Base-by-base conservation (phyloP, 30 jellyfish, hydroid and myxozoan species). In the Hydractinia echinata region DNA sequence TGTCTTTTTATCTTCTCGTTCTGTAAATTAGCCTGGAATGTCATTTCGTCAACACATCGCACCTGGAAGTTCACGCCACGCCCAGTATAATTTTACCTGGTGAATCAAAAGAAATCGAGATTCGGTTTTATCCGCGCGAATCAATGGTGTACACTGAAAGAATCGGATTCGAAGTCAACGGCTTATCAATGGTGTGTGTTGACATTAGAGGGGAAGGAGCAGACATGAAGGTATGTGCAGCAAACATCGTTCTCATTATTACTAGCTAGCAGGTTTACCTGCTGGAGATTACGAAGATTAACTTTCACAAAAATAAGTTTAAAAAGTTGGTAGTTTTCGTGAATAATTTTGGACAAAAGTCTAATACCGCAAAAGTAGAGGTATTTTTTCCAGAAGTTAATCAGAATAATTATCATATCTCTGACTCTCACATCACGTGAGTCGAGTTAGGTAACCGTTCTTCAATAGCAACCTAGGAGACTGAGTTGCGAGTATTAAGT, bases 101-200 rank as follows among this genome's bases (percentile, higher is more conserved):
- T 15, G 91, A 79, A 53, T 51, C 81, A n/a, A 62, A 72, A 73
- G 94, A 84, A 56, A 73, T 84, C 50, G 93, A 93, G 51, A 70
- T 93, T 81, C 66, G 86, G 64, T 93, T 93, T 61, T 93, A 82
- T 76, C 99, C 99, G 15, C 78, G 99, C 52, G 95, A 88, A 48
- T 62, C 76, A 81, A 85, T 84, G 76, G 79, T 10, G 64, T 93
- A 93, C 83, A 66, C 68, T 72, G 94, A 89, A 19, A 85, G 68
- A 55, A 77, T 93, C 54, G 82, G 90, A 5, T 85, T 87, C 61
- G 95, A 93, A 77, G 64, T 93, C 18, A 93, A 93, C 79, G 96
- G 99, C 72, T 79, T 93, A 56, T 93, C 99, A 15, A 71, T 81
- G 19, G 55, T 71, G n/a, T 53, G 61, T 14, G 84, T 93, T 19